Evolutionary conservation across 2,797 vertebrate species (phyloP).

Genomic region (Pygocentrus nattereri): DNA sequence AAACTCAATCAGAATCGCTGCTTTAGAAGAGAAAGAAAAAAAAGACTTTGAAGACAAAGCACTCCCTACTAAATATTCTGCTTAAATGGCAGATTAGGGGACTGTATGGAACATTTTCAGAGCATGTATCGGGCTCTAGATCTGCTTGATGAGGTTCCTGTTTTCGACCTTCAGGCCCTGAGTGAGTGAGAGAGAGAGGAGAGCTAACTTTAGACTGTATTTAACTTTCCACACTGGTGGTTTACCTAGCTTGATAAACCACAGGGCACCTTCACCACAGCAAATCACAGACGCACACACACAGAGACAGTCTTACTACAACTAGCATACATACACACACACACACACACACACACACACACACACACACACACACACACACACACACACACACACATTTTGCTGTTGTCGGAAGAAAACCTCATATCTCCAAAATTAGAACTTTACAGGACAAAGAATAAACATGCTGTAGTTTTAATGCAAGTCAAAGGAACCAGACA

Average conservation of each 20-base stretch:
- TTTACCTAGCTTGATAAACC: slow-evolving; percentile 54
- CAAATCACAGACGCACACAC: no score
- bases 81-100: no score
- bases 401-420: no score
- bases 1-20: no score
- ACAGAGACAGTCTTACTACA: no score
- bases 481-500: no score
- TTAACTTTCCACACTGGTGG: slow-evolving; percentile 54
- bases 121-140: not conserved
- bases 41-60: not conserved
- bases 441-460: no score
- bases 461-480: no score
- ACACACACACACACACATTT: slow-evolving; percentile 7
- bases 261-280: slow-evolving; percentile 47
- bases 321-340: not conserved
- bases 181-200: not conserved
- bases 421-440: no score
- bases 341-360: slow-evolving; percentile 24
- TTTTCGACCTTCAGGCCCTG: slow-evolving; percentile 31
- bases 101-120: not conserved
- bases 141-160: not conserved
- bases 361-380: not conserved
- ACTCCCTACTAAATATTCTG: not conserved
- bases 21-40: not conserved
- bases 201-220: slow-evolving; percentile 25